Conservation (phyloP, 2,797 vertebrate genomes). For the Channa striata region DNA sequence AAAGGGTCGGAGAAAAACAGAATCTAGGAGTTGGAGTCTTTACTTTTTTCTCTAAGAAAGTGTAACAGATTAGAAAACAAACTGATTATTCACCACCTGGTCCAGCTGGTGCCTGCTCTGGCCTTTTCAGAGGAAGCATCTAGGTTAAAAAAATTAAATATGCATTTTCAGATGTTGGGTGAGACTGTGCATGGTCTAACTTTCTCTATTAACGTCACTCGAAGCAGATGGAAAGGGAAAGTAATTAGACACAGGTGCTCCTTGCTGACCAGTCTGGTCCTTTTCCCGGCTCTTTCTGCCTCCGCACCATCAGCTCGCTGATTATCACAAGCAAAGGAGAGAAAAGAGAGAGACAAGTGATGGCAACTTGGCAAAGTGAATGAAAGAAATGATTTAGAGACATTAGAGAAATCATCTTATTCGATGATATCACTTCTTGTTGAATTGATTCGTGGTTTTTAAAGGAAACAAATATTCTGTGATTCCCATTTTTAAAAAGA, state of each 20-base stretch:
- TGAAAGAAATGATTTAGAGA: background rate
- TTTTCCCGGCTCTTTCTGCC: conserved; percentile 17
- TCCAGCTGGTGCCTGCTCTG: conserved; percentile 9
- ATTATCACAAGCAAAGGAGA: conserved; percentile 10
- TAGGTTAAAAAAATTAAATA: background rate
- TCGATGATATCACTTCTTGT: too few relatives aligned
- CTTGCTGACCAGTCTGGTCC: conserved; percentile 6
- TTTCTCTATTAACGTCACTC: background rate
- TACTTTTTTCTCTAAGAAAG: conserved; percentile 2
- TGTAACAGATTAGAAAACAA: conserved; percentile 1
- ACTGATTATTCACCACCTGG: conserved; percentile 8
- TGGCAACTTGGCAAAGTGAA: conserved; percentile 1
- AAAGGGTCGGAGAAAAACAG: background rate
- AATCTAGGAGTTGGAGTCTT: background rate
- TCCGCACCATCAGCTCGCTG: conserved; percentile 20
- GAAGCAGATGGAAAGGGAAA: conserved; percentile 12
- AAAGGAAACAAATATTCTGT: too few relatives aligned
- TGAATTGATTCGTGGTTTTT: too few relatives aligned
- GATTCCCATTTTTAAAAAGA: too few relatives aligned
- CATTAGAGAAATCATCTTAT: too few relatives aligned
- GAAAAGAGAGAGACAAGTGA: conserved; percentile 20
- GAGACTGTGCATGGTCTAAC: background rate
- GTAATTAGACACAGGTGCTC: conserved; percentile 9
- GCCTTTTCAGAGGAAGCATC: background rate
- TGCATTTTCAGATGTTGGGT: background rate